A percentile compares a stretch with the other conserved stretches of the same genome.
Evolutionary conservation across 1,140 invertebrate genomes (phyloP).

Genomic region (Saccostrea glomerata): DNA sequence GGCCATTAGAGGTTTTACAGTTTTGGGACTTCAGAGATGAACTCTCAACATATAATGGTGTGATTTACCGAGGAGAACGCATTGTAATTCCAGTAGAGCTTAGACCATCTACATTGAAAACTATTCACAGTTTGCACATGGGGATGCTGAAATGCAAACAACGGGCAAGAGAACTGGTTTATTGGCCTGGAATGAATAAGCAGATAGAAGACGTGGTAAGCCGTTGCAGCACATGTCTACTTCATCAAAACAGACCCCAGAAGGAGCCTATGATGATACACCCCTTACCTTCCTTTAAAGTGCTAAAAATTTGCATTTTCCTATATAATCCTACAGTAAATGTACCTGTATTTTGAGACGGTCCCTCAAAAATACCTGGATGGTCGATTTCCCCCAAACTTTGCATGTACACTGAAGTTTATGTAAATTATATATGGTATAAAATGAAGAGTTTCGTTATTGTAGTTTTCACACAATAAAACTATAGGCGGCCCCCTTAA

Average conservation of each 20-base stretch:
- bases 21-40: slow-evolving; percentile 74
- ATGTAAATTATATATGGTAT: too few species aligned
- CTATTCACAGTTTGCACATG: slow-evolving; percentile 78
- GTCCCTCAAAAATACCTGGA: too few species aligned
- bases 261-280: slow-evolving; percentile 54
- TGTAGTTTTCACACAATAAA: too few species aligned
- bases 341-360: too few species aligned
- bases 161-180: slow-evolving; percentile 76
- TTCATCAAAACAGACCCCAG: slow-evolving; percentile 62
- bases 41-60: slow-evolving; percentile 69
- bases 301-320: too few species aligned
- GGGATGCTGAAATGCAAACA: slow-evolving; percentile 77
- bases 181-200: slow-evolving; percentile 78
- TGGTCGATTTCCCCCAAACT: too few species aligned
- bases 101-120: slow-evolving; percentile 72
- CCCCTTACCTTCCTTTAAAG: slow-evolving; percentile 26
- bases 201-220: slow-evolving; percentile 78
- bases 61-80: slow-evolving; percentile 69
- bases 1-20: slow-evolving; percentile 8
- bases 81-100: slow-evolving; percentile 72
- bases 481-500: too few species aligned
- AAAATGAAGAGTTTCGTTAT: too few species aligned
- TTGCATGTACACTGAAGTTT: too few species aligned
- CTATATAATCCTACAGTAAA: too few species aligned
- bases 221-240: slow-evolving; percentile 76